Base-by-base conservation (phyloP, 2,113 vertebrate genomes). In the Pollachius pollachius region DNA sequence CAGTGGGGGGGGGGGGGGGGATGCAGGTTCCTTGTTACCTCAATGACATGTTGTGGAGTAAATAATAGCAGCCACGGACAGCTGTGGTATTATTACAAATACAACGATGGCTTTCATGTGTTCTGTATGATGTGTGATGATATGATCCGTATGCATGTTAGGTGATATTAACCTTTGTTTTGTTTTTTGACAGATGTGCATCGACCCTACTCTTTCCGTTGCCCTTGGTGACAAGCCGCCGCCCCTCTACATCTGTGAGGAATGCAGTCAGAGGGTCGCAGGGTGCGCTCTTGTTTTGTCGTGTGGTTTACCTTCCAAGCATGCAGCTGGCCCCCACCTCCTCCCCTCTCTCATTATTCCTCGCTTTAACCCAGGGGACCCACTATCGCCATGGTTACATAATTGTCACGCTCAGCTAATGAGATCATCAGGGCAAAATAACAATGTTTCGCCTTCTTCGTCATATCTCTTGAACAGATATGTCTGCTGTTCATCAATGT, bases 221-320 rank as follows among this genome's bases (percentile, higher is more conserved):
- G 95, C 97, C 77, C 87, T 98, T 90, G 97, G 97, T 85, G 97
- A 99, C 89, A 99, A 99, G 61, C 97, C 97, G n/a, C 97, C 97
- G 67, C 97, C 97, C 5, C 81, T 99, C 15, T 98, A 98, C 75
- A 96, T 99, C 77, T 99, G 97, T 81, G 96, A 99, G 86, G 97
- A 99, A 85, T 99, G 97, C 90, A 98, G 96, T 85, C 96, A 99
- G 87, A 94, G 95, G 87, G 98, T 99, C 79, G 94, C 97, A 66
- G 96, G 97, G 97, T 99, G 85, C 62, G 90, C 58, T 70, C 73
- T 63, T 74, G 69, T 76, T 72, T 37, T 69, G 52, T 68, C 65
- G 13, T 21, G 37, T 64, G 54, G 62, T 27, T 62, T 65, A 57
- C 73, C 71, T 62, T 79, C 63, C 68, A 76, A 75, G 67, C 74